Evolutionary conservation across 2,113 vertebrate genomes (phyloP).

Genomic region (Eudyptes chrysolophus): DNA sequence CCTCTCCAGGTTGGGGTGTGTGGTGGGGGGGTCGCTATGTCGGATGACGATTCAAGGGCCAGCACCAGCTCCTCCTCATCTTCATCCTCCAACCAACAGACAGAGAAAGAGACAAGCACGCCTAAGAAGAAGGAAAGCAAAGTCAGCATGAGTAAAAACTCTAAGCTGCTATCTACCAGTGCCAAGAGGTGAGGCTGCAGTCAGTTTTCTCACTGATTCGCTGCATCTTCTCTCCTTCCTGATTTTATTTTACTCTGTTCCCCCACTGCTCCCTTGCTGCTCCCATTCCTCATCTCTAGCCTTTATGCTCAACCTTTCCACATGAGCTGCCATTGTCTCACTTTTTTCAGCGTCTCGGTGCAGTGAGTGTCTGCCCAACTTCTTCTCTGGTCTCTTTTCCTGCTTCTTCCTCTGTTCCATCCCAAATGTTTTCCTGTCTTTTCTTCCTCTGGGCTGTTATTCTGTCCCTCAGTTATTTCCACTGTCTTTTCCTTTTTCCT

Average conservation of each 20-base stretch:
- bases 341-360: not conserved
- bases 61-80: constrained; percentile 94
- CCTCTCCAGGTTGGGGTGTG: constrained; percentile 77
- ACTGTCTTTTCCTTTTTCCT: not conserved
- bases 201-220: not conserved
- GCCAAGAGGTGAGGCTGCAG: constrained; percentile 87
- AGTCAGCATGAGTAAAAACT: constrained; percentile 98
- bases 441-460: not conserved
- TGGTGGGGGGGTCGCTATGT: constrained; percentile 91
- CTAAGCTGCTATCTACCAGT: constrained; percentile 95
- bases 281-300: not conserved
- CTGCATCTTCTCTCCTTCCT: not conserved
- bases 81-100: constrained; percentile 87
- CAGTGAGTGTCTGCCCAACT: not conserved
- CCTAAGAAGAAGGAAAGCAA: constrained; percentile 93
- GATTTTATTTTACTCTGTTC: not conserved
- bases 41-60: constrained; percentile 98
- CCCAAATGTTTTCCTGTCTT: not conserved
- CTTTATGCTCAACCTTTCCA: not conserved
- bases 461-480: not conserved
- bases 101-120: constrained; percentile 81
- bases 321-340: not conserved
- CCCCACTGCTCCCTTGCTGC: not conserved
- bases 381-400: not conserved
- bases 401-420: not conserved